These are phyloP conservation scores for Pholis gunnellus DNA, from an alignment of 2,113 vertebrate species.

Conservation along the genomic window DNA sequence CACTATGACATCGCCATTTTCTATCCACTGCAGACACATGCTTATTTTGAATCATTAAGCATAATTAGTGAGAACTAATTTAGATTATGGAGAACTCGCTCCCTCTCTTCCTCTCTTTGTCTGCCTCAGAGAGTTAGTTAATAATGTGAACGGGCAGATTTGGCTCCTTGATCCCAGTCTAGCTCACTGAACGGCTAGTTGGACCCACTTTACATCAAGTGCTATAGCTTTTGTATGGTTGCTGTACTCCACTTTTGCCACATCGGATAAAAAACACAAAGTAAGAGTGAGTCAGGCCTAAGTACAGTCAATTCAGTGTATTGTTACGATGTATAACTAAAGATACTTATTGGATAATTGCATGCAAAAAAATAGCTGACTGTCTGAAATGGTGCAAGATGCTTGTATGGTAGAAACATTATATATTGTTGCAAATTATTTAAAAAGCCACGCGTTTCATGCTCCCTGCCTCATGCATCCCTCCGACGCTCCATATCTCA, in stretches of 20 bases:
- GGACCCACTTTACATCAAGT: slow-evolving; percentile 16
- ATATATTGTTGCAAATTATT: not conserved
- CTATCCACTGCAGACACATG: slow-evolving; percentile 73
- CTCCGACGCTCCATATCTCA: not conserved
- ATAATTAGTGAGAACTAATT: slow-evolving; percentile 82
- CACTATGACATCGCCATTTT: slow-evolving; percentile 75
- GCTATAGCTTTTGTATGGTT: not conserved
- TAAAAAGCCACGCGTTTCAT: not conserved
- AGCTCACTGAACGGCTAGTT: slow-evolving; percentile 20
- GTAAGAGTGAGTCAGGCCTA: not conserved
- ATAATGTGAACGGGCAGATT: slow-evolving; percentile 43
- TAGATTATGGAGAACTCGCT: slow-evolving; percentile 71
- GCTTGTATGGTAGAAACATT: not conserved
- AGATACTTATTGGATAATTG: not conserved
- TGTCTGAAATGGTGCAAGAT: not conserved
- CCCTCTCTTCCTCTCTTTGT: slow-evolving; percentile 32
- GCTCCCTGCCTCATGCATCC: not conserved
- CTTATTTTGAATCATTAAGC: slow-evolving; percentile 83
- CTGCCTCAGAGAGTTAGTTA: slow-evolving; percentile 50
- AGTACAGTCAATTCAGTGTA: not conserved
- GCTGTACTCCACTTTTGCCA: slow-evolving; percentile 1
- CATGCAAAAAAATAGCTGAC: not conserved
- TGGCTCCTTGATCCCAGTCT: slow-evolving; percentile 24
- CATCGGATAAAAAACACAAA: not conserved
- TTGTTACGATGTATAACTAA: not conserved